A percentile compares a stretch with the other conserved stretches of the same genome.
Conservation (phyloP, 1,140 invertebrate species). For the Acromyrmex charruanus region DNA sequence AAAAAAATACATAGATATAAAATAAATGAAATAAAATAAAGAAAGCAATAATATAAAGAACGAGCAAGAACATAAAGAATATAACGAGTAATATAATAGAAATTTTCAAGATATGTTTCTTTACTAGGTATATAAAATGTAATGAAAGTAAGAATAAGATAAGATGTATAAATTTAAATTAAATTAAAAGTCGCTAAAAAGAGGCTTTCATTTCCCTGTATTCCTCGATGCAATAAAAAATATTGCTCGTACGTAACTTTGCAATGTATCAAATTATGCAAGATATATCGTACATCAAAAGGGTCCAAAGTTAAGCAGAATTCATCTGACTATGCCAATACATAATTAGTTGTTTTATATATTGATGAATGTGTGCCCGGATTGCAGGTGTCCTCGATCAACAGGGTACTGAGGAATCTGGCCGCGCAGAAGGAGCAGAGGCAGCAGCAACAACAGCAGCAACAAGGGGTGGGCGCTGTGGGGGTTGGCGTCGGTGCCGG, state of each 20-base stretch:
- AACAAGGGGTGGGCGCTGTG: constrained; percentile 82
- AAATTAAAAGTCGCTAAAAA: neutral
- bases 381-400: constrained; percentile 98
- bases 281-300: neutral
- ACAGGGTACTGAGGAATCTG: constrained; percentile 97
- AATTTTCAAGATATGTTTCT: neutral
- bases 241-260: neutral
- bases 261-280: neutral
- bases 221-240: neutral
- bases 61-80: no score
- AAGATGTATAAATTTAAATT: neutral
- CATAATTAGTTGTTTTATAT: neutral
- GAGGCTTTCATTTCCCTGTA: neutral
- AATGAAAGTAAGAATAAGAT: neutral
- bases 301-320: neutral
- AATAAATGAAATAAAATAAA: no score
- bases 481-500: constrained; percentile 84
- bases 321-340: neutral
- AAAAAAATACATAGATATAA: no score
- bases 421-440: constrained; percentile 96
- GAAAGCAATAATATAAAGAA: no score
- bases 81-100: no score
- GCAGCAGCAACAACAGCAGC: constrained; percentile 84
- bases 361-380: neutral
- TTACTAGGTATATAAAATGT: neutral